phyloP scores from a whole-genome alignment of 2,888 invertebrate genomes.

The Sesia apiformis region DNA sequence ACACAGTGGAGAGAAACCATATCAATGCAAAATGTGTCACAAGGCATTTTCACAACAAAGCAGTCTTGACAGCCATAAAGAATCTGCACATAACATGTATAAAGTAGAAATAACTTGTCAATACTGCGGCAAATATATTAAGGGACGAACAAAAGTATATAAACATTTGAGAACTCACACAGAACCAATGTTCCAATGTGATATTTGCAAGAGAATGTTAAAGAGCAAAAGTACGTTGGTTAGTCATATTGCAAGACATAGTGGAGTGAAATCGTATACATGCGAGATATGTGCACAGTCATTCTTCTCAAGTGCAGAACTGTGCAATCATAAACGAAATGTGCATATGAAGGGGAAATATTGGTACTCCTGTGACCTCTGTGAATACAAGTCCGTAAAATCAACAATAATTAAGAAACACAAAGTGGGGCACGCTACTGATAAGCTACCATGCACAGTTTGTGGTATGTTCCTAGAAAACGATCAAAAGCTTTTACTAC shows the following conservation, averaged over 20 bases:
- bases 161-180: slow-evolving; percentile 36
- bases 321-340: slow-evolving; percentile 38
- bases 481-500: slow-evolving; percentile 28
- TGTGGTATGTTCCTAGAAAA: slow-evolving; percentile 45
- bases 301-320: slow-evolving; percentile 40
- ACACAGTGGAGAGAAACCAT: slow-evolving; percentile 46
- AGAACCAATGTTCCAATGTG: slow-evolving; percentile 21
- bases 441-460: slow-evolving; percentile 32
- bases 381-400: slow-evolving; percentile 30
- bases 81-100: slow-evolving; percentile 32
- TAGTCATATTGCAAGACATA: slow-evolving; percentile 43
- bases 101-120: slow-evolving; percentile 39
- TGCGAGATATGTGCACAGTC: slow-evolving; percentile 50
- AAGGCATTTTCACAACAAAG: slow-evolving; percentile 39
- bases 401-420: slow-evolving; percentile 28
- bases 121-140: slow-evolving; percentile 43
- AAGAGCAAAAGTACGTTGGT: slow-evolving; percentile 19
- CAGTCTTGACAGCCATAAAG: slow-evolving; percentile 39
- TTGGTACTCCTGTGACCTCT: slow-evolving; percentile 34
- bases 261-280: slow-evolving; percentile 33
- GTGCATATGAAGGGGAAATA: slow-evolving; percentile 29
- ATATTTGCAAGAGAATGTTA: slow-evolving; percentile 33
- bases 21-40: slow-evolving; percentile 34
- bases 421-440: slow-evolving; percentile 27
- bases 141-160: slow-evolving; percentile 34